Evolutionary conservation across 2,888 invertebrate species (phyloP).

Genomic region (Pammene aurita): DNA sequence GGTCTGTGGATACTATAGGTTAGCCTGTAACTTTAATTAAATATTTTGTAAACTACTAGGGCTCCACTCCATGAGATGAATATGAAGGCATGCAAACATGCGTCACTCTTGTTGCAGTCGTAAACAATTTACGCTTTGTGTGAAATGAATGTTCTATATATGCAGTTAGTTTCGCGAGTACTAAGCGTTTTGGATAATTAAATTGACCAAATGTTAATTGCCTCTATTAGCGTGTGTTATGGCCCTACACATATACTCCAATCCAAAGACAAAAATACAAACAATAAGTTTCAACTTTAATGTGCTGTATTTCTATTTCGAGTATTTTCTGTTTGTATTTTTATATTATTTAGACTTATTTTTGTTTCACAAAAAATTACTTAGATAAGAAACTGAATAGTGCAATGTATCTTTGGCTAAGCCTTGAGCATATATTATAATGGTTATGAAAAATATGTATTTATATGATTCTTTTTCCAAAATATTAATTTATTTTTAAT

Average conservation of each 20-base stretch:
- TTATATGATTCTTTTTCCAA: slow-evolving; percentile 66
- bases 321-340: slow-evolving; percentile 60
- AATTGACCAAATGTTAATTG: slow-evolving; percentile 30
- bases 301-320: slow-evolving; percentile 56
- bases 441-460: slow-evolving; percentile 61
- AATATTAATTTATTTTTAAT: slow-evolving; percentile 66
- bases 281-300: slow-evolving; percentile 46
- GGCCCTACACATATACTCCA: slow-evolving; percentile 43
- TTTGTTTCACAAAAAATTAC: slow-evolving; percentile 57
- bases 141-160: slow-evolving; percentile 22
- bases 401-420: slow-evolving; percentile 78
- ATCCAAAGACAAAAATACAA: slow-evolving; percentile 62
- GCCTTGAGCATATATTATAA: slow-evolving; percentile 67
- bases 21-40: slow-evolving; percentile 41
- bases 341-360: slow-evolving; percentile 52
- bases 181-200: slow-evolving; percentile 21
- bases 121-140: slow-evolving; percentile 21
- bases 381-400: slow-evolving; percentile 60
- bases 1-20: slow-evolving; percentile 57
- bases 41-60: slow-evolving; percentile 41
- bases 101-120: not conserved
- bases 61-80: slow-evolving; percentile 17
- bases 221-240: slow-evolving; percentile 20
- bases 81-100: slow-evolving; percentile 7
- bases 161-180: not conserved